Evolutionary conservation across 2,113 vertebrate genomes (phyloP), one percentile per base, ranked within the genome.

Genomic region (Falco punctatus): DNA sequence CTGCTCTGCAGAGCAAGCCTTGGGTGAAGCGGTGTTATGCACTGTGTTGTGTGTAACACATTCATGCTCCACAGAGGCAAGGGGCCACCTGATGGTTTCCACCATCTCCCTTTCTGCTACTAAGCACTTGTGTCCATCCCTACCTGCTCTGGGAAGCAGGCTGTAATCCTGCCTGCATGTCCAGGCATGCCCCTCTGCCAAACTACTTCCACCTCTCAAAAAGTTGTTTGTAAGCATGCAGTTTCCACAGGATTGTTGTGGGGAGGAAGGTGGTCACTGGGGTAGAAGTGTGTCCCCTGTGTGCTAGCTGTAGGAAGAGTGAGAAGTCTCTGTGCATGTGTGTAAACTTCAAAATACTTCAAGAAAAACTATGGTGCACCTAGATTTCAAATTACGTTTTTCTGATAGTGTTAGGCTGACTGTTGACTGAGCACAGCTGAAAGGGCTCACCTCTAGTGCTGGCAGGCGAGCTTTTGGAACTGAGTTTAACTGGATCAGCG

Each of bases 21-120:
- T 1, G 6, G 32, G 13, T 0, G 0, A 92, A 90, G n/a, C 17
- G 38, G 13, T 13, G 23, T 2, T 3, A 17, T 61, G 9, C 30
- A 35, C n/a, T 0, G 2, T 46, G 32, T 11, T 0, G 0, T 17
- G 22, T 24, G 15, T 35, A 66, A 52, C 12, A 13, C 24, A 2
- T 9, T 21, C 0, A 1, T 10, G 8, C 11, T 80, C 10, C 6
- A 8, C 11, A 3, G 15, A 3, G 2, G 13, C n/a, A 59, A 28
- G 21, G 65, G 24, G 16, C 3, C 24, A 33, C 15, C 18, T 44
- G 9, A 7, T 26, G 7, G 13, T 38, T 69, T 91, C 73, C 18
- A n/a, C 16, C 0, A 0, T 71, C 35, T 65, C 12, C 6, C 4
- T 46, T 30, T 67, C 46, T 52, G 7, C 65, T 80, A 69, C 8